Percentiles rank a stretch among this genome's conserved stretches.
phyloP scores from a whole-genome alignment of 2,113 vertebrate genomes.

The Colaptes auratus region DNA sequence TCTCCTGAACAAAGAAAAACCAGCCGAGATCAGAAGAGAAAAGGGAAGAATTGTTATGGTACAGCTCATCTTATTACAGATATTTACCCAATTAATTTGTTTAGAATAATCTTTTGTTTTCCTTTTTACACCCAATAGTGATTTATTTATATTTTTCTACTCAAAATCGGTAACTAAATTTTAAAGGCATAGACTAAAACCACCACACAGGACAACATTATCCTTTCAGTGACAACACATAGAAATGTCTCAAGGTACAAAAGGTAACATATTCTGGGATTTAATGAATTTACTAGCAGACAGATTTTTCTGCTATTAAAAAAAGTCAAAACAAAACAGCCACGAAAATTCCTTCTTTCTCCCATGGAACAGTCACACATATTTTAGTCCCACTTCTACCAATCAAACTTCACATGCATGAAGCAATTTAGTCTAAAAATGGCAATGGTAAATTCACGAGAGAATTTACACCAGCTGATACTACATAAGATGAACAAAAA shows the following conservation, averaged over 20 bases:
- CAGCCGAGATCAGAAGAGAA: too few species aligned
- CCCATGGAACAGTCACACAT: neutral
- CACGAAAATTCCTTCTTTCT: neutral
- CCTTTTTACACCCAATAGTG: too few species aligned
- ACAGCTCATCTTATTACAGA: too few species aligned
- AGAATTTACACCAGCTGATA: neutral
- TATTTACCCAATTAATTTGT: too few species aligned
- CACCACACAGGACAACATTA: neutral
- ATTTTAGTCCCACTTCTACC: neutral
- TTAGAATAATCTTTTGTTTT: too few species aligned
- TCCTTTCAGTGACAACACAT: neutral
- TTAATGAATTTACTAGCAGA: neutral
- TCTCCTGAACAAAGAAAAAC: too few species aligned
- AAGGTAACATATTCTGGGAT: neutral
- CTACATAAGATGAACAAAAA: neutral
- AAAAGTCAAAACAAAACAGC: neutral
- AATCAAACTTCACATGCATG: neutral
- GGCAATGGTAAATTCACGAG: neutral
- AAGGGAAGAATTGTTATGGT: too few species aligned
- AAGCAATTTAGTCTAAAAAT: neutral
- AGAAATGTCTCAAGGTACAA: neutral
- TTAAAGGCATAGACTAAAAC: too few species aligned
- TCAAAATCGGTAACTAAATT: too few species aligned
- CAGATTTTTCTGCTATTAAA: neutral
- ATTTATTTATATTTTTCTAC: too few species aligned